Evolutionary conservation across 2,113 vertebrate species (phyloP), one percentile per base, ranked within the genome.

Genomic region (Colistium nudipinnis): DNA sequence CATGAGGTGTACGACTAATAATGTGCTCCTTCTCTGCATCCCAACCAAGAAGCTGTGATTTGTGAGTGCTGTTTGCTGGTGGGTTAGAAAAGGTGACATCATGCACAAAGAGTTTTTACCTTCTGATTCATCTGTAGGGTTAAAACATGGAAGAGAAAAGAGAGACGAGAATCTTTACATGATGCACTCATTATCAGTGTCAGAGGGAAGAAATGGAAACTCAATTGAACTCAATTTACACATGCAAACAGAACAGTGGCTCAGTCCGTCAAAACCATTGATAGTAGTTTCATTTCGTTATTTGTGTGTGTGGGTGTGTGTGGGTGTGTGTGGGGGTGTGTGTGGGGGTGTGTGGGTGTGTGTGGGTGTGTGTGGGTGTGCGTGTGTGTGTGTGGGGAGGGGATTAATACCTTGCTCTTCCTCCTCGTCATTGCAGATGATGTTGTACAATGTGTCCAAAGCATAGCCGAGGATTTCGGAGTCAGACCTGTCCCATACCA

Each of bases 401-500:
- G 17, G 2, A 4, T 28, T 24, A 0, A 47, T 95, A 99, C 98
- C 98, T 95, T 94, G 95, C 63, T 98, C 94, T 84, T 99, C 98
- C 81, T 98, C 97, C 39, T 96, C 94, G 69, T 99, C 98, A 72
- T 96, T 99, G 62, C 95, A 96, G 90, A 99, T 95, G 70, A 99
- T 88, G 81, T 99, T 99, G 92, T 95, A 98, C 28, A 99, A 89
- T 0, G 98, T 98, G 89, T 99, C 98, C 94, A 99, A 93, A 89
- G 97, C 95, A 81, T 98, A 99, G 75, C 96, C 98, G 57, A 99
- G 96, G 86, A 99, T 99, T 95, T 99, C 98, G 73, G 98, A 97
- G 93, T 99, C 97, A 55, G 98, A 95, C 80, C 98, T 94, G 84
- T 70, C 74, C 6, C 9, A 25, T 16, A 24, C 69, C 16, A 54